Conservation (phyloP, 1,140 invertebrate genomes). For the Trichonephila inaurata region DNA sequence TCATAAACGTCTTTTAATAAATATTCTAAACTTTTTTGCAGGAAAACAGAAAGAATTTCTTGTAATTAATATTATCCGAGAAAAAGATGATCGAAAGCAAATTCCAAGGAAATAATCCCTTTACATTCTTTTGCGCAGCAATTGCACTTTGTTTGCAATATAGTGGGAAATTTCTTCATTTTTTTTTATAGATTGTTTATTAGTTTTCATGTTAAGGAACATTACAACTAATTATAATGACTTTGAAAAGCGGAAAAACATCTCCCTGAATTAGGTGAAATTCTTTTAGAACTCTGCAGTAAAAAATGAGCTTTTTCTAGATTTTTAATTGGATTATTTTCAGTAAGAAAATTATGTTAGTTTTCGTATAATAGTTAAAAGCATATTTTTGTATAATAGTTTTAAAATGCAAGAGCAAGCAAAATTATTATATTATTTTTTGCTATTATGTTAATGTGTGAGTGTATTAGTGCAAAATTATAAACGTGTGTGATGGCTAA, state of each 20-base stretch:
- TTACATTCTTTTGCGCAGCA: neutral
- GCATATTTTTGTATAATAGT: too few relatives aligned
- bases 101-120: neutral
- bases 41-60: neutral
- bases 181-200: neutral
- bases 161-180: neutral
- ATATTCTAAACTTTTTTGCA: neutral
- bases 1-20: neutral
- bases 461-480: too few relatives aligned
- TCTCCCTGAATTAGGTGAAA: neutral
- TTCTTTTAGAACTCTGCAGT: neutral
- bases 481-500: too few relatives aligned
- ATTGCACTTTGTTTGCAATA: neutral
- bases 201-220: neutral
- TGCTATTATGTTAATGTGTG: too few relatives aligned
- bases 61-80: neutral
- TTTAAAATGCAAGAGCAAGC: too few relatives aligned
- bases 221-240: neutral
- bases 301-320: too few relatives aligned
- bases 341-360: too few relatives aligned
- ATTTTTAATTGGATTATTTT: too few relatives aligned
- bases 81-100: neutral
- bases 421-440: too few relatives aligned
- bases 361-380: too few relatives aligned
- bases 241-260: neutral